Conservation (phyloP, 1,140 invertebrate genomes). For the Hermetia illucens region DNA sequence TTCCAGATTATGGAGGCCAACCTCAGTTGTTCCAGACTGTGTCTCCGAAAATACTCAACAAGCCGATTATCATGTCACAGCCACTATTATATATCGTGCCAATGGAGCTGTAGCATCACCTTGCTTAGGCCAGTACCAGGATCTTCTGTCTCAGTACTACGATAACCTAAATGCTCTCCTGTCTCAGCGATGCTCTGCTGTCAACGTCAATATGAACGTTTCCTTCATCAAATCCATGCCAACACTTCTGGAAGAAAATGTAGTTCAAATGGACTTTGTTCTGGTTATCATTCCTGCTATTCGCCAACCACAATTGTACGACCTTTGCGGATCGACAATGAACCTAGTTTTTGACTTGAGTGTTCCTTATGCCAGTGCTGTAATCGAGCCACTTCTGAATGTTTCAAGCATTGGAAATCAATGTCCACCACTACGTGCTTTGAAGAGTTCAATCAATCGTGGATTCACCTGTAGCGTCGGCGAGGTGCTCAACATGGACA, state of each 20-base stretch:
- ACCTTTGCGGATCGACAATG: conserved; percentile 85
- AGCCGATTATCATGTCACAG: conserved; percentile 82
- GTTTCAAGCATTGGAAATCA: conserved; percentile 78
- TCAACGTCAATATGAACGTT: conserved; percentile 90
- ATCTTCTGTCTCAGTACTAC: conserved; percentile 70
- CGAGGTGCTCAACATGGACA: conserved; percentile 85
- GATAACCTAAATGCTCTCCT: conserved; percentile 63
- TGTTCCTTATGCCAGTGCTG: conserved; percentile 79
- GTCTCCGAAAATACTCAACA: conserved; percentile 88
- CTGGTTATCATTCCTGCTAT: conserved; percentile 77
- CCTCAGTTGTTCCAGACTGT: conserved; percentile 80
- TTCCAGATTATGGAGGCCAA: conserved; percentile 65
- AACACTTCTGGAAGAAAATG: conserved; percentile 64
- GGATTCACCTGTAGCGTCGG: conserved; percentile 89
- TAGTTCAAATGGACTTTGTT: conserved; percentile 76
- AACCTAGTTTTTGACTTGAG: conserved; percentile 88
- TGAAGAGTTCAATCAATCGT: conserved; percentile 67
- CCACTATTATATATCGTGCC: conserved; percentile 76
- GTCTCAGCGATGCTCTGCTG: conserved; percentile 81
- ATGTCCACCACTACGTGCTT: conserved; percentile 76
- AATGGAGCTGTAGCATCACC: conserved; percentile 71
- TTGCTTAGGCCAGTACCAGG: conserved; percentile 77
- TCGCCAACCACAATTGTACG: conserved; percentile 78
- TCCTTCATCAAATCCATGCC: conserved; percentile 72
- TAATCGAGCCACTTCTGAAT: conserved; percentile 80